Conservation (phyloP, 2,113 vertebrate species). For the Pyxicephalus adspersus region DNA sequence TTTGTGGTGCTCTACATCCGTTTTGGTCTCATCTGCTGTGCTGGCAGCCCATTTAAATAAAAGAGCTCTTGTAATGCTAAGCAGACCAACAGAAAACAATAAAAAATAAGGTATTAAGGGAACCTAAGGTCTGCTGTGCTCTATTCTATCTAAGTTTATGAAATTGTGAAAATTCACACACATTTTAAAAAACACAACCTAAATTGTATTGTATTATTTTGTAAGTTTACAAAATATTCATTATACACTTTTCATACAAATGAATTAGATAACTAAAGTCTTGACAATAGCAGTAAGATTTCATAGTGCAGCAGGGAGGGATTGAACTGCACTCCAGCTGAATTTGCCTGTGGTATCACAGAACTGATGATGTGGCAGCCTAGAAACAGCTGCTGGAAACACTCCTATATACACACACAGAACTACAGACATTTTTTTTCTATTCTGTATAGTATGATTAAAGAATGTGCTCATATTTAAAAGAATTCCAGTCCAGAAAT, state of each 20-base stretch:
- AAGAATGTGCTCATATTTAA: conserved; percentile 66
- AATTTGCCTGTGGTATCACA: conserved; percentile 54
- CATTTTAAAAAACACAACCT: too few species aligned
- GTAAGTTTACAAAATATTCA: too few species aligned
- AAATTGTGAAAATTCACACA: too few species aligned
- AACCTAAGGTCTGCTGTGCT: too few species aligned
- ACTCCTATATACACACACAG: conserved; percentile 59
- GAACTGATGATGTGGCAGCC: conserved; percentile 74
- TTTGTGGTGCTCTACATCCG: too few species aligned
- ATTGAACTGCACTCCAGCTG: conserved; percentile 20
- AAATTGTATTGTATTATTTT: too few species aligned
- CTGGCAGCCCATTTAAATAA: too few species aligned
- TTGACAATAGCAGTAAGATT: neutral
- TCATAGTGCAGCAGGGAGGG: conserved; percentile 14
- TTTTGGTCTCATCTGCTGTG: too few species aligned
- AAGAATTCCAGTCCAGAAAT: conserved; percentile 36
- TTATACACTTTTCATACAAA: neutral
- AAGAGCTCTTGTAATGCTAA: too few species aligned
- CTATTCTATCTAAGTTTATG: too few species aligned
- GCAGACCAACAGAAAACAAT: too few species aligned
- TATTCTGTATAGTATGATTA: conserved; percentile 57
- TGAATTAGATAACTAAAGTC: neutral
- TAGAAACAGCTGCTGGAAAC: conserved; percentile 69
- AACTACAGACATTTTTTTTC: conserved; percentile 64
- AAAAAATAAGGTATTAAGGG: too few species aligned